Evolutionary conservation across 2,797 vertebrate species (phyloP).

Genomic region (Botia kubotai): DNA sequence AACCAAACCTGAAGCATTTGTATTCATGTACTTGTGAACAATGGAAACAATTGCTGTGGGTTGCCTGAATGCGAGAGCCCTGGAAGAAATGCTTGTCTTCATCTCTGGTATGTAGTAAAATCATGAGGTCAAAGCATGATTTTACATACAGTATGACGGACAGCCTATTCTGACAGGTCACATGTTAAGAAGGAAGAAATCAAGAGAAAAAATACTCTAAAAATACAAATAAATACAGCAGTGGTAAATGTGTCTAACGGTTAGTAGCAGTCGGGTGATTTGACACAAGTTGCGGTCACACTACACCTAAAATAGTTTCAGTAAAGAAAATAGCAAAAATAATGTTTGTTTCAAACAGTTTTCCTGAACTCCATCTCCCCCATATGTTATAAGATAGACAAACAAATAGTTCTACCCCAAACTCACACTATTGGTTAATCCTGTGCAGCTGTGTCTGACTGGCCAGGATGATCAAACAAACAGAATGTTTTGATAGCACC

Average conservation of each 20-base stretch:
- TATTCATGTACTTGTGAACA: not conserved
- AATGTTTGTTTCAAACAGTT: too few relatives aligned
- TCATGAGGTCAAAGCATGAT: conserved; percentile 87
- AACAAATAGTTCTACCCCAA: too few relatives aligned
- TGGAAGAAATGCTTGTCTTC: conserved; percentile 83
- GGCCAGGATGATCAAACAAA: too few relatives aligned
- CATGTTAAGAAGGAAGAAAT: conserved; percentile 83
- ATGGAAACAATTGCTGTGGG: conserved; percentile 24
- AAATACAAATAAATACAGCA: conserved; percentile 82
- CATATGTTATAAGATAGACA: too few relatives aligned
- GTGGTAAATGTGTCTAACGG: conserved; percentile 79
- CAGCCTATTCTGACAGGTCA: conserved; percentile 80
- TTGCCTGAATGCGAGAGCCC: conserved; percentile 67
- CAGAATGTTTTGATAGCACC: too few relatives aligned
- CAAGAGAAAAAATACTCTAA: conserved; percentile 80
- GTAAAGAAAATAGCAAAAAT: too few relatives aligned
- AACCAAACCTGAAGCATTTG: not conserved
- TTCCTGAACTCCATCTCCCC: too few relatives aligned
- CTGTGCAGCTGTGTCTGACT: too few relatives aligned
- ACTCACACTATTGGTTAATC: too few relatives aligned
- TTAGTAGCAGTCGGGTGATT: conserved; percentile 91
- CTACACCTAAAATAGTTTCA: not conserved
- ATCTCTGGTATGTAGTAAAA: conserved; percentile 86
- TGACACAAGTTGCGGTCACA: conserved; percentile 56
- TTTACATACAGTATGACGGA: conserved; percentile 80